A percentile compares a stretch with the other conserved stretches of the same genome.
Conservation (phyloP, 1,140 invertebrate species). For the Macrocentrus cingulum region DNA sequence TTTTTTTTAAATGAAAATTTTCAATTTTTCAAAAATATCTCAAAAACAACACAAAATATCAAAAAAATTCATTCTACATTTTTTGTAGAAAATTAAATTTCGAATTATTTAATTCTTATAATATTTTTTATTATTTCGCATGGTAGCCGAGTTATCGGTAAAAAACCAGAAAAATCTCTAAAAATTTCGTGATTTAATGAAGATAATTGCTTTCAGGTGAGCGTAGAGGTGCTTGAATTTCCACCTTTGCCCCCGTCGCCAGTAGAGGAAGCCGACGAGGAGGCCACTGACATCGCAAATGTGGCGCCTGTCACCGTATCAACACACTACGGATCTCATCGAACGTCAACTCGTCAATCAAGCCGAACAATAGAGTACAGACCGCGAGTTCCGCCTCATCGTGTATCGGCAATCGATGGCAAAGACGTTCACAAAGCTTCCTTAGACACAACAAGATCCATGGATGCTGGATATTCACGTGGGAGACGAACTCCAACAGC, state of each 20-base stretch:
- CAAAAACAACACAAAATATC: too few relatives aligned
- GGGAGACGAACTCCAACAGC: slow-evolving; percentile 75
- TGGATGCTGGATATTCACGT: slow-evolving; percentile 68
- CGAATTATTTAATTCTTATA: too few relatives aligned
- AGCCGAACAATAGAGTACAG: slow-evolving; percentile 54
- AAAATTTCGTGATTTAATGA: slow-evolving; percentile 2
- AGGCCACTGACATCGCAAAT: slow-evolving; percentile 68
- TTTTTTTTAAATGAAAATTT: too few relatives aligned
- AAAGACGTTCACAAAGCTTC: slow-evolving; percentile 44
- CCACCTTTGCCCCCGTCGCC: slow-evolving; percentile 78
- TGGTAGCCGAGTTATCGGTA: too few relatives aligned
- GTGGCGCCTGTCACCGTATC: slow-evolving; percentile 43
- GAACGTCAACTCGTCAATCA: slow-evolving; percentile 27
- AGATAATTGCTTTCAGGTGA: slow-evolving; percentile 54
- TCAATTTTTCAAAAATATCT: too few relatives aligned
- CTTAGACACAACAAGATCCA: slow-evolving; percentile 30
- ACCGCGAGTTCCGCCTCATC: slow-evolving; percentile 73
- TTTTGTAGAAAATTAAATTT: too few relatives aligned
- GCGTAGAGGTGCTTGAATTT: slow-evolving; percentile 66
- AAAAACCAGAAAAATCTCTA: background rate
- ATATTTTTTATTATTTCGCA: too few relatives aligned
- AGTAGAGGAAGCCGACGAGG: slow-evolving; percentile 75
- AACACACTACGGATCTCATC: slow-evolving; percentile 35
- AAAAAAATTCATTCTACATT: too few relatives aligned
- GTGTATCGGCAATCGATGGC: slow-evolving; percentile 62